Conservation (phyloP, 2,888 invertebrate genomes). For the Tachina lurida region DNA sequence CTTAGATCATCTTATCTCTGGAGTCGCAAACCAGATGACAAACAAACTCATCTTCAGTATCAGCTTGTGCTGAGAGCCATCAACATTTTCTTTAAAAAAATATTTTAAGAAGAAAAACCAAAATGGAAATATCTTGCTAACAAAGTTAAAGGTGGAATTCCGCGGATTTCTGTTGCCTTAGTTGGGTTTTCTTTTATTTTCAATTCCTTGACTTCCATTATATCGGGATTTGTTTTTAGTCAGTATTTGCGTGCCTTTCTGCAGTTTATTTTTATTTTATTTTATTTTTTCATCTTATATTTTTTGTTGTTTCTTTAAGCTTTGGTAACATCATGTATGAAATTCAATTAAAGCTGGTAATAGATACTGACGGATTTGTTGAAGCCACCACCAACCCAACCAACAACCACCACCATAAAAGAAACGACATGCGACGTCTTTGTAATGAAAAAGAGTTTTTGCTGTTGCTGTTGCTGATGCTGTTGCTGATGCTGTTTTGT, state of each 20-base stretch:
- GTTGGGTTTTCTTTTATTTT: conserved; percentile 1
- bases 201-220: conserved; percentile 44
- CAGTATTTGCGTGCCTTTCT: conserved; percentile 36
- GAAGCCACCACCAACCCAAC: conserved; percentile 47
- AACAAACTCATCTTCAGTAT: not conserved
- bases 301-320: not conserved
- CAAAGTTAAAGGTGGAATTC: conserved; percentile 52
- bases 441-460: conserved; percentile 20
- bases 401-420: conserved; percentile 57
- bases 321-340: conserved; percentile 58
- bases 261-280: conserved; percentile 36
- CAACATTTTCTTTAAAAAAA: conserved; percentile 20
- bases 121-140: conserved; percentile 20
- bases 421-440: conserved; percentile 13
- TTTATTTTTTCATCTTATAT: not conserved
- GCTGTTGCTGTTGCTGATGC: conserved; percentile 19
- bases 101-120: not conserved
- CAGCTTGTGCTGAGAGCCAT: not conserved
- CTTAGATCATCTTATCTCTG: too few species aligned
- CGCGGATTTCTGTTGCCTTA: conserved; percentile 24
- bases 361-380: conserved; percentile 73
- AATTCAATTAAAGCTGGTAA: conserved; percentile 73
- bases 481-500: conserved; percentile 12
- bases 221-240: conserved; percentile 50
- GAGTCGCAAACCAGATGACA: not conserved